Conservation (phyloP, 2,888 invertebrate genomes). For the Sinopyrophorus schimmeli region DNA sequence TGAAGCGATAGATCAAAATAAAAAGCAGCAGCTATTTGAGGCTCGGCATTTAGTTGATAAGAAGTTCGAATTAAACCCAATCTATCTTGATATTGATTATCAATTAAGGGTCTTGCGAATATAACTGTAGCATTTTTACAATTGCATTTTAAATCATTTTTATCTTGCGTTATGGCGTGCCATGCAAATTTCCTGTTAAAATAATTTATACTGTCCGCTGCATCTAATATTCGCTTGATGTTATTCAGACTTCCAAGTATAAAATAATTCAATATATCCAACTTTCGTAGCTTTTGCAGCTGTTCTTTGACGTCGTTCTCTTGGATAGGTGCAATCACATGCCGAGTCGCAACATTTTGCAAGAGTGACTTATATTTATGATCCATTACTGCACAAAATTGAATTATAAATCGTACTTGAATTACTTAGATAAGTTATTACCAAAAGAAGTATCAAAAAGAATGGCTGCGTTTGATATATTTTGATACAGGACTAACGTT, state of each 20-base stretch:
- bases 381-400: constrained; percentile 86
- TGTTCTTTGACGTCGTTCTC: constrained; percentile 64
- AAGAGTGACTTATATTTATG: constrained; percentile 91
- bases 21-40: constrained; percentile 80
- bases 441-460: constrained; percentile 87
- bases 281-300: constrained; percentile 70
- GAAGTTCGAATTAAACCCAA: constrained; percentile 71
- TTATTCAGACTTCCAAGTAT: constrained; percentile 75
- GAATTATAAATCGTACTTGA: no score
- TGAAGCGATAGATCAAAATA: constrained; percentile 83
- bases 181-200: constrained; percentile 83
- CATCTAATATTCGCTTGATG: constrained; percentile 58
- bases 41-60: constrained; percentile 71
- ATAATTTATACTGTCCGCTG: constrained; percentile 73
- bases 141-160: constrained; percentile 72
- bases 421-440: constrained; percentile 45
- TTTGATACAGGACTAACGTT: constrained; percentile 78
- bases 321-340: constrained; percentile 76
- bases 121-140: constrained; percentile 79
- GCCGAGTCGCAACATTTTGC: constrained; percentile 87
- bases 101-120: constrained; percentile 72
- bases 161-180: constrained; percentile 80
- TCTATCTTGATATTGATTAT: constrained; percentile 69
- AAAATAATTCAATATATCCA: constrained; percentile 90
- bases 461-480: constrained; percentile 90